A percentile compares a stretch with the other conserved stretches of the same genome.
Conservation (phyloP, 2,797 vertebrate species). For the Leptatherina wallacei region DNA sequence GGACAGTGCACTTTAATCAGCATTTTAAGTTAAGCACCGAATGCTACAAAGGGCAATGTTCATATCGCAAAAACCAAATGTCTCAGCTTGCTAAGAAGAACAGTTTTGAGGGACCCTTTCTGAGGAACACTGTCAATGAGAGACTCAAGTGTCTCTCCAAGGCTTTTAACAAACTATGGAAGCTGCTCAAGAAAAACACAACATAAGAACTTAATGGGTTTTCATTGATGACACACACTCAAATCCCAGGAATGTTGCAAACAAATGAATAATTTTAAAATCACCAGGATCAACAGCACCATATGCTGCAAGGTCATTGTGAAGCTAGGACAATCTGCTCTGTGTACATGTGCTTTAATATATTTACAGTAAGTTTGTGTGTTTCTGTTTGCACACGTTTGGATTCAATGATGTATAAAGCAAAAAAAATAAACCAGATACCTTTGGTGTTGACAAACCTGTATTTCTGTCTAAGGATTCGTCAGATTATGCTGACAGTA, state of each 20-base stretch:
- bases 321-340: conserved; percentile 11
- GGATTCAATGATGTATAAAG: conserved; percentile 23
- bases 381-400: conserved; percentile 10
- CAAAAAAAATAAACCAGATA: conserved; percentile 5
- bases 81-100: conserved; percentile 28
- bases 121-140: conserved; percentile 26
- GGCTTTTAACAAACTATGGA: conserved; percentile 6
- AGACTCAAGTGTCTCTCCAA: conserved; percentile 23
- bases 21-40: conserved; percentile 42
- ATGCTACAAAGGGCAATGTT: conserved; percentile 46
- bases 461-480: conserved; percentile 5
- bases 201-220: not conserved
- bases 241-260: conserved; percentile 2
- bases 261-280: not conserved
- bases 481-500: conserved; percentile 15
- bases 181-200: conserved; percentile 14
- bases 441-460: not conserved
- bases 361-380: not conserved
- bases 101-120: conserved; percentile 30
- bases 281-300: not conserved
- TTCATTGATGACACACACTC: not conserved
- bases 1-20: conserved; percentile 59
- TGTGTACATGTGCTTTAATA: not conserved
- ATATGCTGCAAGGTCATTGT: conserved; percentile 21
- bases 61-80: conserved; percentile 40